A percentile compares a stretch with the other conserved stretches of the same genome.
phyloP scores from a whole-genome alignment of 1,140 invertebrate species.

The Zaprionus taronus region DNA sequence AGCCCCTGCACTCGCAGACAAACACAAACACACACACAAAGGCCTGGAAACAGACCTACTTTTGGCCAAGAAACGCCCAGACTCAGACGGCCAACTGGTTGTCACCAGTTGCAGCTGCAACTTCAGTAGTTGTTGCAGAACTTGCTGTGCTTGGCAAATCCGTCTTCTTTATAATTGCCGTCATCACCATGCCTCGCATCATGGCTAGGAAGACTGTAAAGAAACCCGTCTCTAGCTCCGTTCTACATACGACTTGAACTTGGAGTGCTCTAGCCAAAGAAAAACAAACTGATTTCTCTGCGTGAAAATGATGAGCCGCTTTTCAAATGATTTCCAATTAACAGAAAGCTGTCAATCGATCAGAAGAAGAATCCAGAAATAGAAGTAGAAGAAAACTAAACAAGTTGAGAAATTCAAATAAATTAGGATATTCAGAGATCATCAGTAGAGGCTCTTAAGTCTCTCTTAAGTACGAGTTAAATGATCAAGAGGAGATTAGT shows the following conservation, averaged over 20 bases:
- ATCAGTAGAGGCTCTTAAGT: background rate
- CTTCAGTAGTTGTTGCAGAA: constrained; percentile 1
- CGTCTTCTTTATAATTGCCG: constrained; percentile 79
- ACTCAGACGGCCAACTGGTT: background rate
- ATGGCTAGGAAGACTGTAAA: constrained; percentile 26
- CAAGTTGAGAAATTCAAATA: background rate
- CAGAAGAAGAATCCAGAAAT: constrained; percentile 2
- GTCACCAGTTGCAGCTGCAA: constrained; percentile 23
- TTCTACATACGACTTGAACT: constrained; percentile 58
- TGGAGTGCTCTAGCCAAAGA: constrained; percentile 19
- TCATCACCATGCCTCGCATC: constrained; percentile 48
- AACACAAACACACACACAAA: constrained; percentile 23
- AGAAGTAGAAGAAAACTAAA: background rate
- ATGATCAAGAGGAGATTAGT: background rate
- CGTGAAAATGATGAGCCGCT: constrained; percentile 20
- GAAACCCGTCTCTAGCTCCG: constrained; percentile 61
- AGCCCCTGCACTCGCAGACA: constrained; percentile 15
- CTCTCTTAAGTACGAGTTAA: background rate
- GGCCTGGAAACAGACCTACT: constrained; percentile 50
- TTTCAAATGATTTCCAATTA: constrained; percentile 64
- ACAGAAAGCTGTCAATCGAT: constrained; percentile 42
- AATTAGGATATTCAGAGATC: background rate
- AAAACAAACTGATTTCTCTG: constrained; percentile 61
- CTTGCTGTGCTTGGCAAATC: constrained; percentile 60
- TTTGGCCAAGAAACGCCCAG: constrained; percentile 36